Evolutionary conservation across 2,888 invertebrate species (phyloP), one percentile per base, ranked within the genome.

Genomic region (Andrena bicolor): DNA sequence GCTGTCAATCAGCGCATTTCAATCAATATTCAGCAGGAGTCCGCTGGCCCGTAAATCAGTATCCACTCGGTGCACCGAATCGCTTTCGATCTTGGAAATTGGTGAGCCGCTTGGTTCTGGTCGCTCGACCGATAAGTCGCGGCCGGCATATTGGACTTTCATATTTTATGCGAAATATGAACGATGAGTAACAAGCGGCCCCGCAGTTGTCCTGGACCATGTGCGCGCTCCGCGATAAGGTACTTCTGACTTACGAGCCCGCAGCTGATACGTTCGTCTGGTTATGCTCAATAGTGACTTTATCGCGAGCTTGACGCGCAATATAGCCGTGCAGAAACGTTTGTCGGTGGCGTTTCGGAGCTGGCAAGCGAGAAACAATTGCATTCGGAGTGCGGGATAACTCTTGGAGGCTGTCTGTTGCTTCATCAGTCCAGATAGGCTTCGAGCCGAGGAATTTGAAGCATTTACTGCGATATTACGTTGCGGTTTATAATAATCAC

Each of bases 21-120:
- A 41, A 86, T 88, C 85, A 71, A 85, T 88, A 88, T 85, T 88
- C 85, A 75, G 63, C 80, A 66, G 66, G 79, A 70, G 58, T 66
- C 72, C 71, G 63, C 66, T 35, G 28, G 72, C 26, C 48, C 72
- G 85, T 86, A 86, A 88, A 88, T 88, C 88, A 83, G 76, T 75
- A 78, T 72, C 79, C 70, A 68, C 69, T 76, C 75, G 78, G 76
- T 64, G 68, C 64, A 72, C 64, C 72, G 78, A 82, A 78, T 86
- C 76, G 70, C 65, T 72, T 73, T 75, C 82, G 82, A 70, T 75
- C 80, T 82, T 82, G 82, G 80, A 79, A 85, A 88, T 86, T 85
- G 85, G 85, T 85, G 82, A 82, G 77, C 76, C 79, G 76, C 63
- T 53, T 58, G 58, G 10, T 58, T 58, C 30, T 16, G 75, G 56